phyloP scores from a whole-genome alignment of 2,113 vertebrate genomes.

The Scatophagus argus region DNA sequence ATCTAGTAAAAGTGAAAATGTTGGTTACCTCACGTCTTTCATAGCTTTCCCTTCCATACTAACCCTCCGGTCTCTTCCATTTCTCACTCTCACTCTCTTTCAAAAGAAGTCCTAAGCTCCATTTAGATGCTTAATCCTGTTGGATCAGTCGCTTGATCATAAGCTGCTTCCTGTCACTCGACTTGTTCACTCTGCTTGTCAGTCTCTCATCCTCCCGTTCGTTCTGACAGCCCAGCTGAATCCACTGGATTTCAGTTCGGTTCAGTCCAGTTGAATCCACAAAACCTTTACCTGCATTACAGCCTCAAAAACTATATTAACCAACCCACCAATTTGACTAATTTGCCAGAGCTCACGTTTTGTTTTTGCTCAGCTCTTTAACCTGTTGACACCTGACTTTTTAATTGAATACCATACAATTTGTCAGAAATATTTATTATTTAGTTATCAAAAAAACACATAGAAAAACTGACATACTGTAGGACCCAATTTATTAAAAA shows the following conservation, averaged over 20 bases:
- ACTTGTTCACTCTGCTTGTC: slow-evolving; percentile 10
- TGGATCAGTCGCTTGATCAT: slow-evolving; percentile 38
- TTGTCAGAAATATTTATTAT: no score
- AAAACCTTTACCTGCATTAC: neutral
- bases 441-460: no score
- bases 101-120: slow-evolving; percentile 28
- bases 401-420: neutral
- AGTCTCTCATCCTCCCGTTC: neutral
- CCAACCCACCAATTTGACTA: no score
- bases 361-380: neutral
- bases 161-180: slow-evolving; percentile 50
- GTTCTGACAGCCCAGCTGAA: neutral
- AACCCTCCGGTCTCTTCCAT: neutral
- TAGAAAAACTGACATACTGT: neutral
- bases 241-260: neutral
- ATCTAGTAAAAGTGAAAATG: slow-evolving; percentile 23
- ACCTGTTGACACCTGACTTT: neutral
- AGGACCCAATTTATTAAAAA: neutral
- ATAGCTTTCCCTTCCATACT: slow-evolving; percentile 3
- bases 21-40: slow-evolving; percentile 46
- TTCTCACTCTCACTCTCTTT: slow-evolving; percentile 16
- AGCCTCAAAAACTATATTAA: neutral
- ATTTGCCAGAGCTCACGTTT: neutral
- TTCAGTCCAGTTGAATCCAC: neutral
- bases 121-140: slow-evolving; percentile 67